phyloP scores from a whole-genome alignment of 2,797 vertebrate genomes.

The Alcedo atthis region DNA sequence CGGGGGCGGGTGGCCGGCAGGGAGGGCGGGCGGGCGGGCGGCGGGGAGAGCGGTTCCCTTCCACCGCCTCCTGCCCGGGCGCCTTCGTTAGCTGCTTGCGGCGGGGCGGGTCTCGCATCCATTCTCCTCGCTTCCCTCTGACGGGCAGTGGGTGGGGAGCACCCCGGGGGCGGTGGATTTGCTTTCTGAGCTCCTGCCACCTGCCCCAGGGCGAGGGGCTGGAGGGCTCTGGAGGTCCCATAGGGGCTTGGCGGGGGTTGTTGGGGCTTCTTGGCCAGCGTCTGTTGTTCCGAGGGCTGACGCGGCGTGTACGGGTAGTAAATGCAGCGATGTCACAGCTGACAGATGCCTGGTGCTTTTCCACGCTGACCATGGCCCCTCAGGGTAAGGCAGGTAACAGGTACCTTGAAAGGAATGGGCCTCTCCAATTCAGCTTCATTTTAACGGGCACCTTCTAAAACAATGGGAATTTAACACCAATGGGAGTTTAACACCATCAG shows the following conservation, averaged over 20 bases:
- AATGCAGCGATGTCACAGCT: fast-evolving
- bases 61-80: not conserved
- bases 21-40: no score
- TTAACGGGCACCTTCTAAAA: not conserved
- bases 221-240: not conserved
- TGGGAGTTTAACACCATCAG: not conserved
- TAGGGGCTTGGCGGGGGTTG: no score
- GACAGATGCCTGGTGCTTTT: fast-evolving
- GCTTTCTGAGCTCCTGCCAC: not conserved
- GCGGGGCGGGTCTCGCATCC: not conserved
- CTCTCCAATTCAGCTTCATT: fast-evolving
- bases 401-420: not conserved
- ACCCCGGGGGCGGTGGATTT: not conserved
- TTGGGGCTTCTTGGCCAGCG: fast-evolving
- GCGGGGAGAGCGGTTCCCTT: not conserved
- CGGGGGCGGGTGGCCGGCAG: constrained; percentile 21
- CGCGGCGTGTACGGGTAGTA: fast-evolving
- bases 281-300: not conserved
- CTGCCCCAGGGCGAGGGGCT: not conserved
- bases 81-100: not conserved
- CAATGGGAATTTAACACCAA: not conserved
- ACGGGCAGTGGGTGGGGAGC: not conserved
- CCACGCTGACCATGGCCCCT: fast-evolving
- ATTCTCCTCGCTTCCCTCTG: not conserved
- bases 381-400: fast-evolving